Percentiles rank a stretch among this genome's conserved stretches.
Conservation (phyloP, 2,888 invertebrate genomes). For the Zaprionus bogoriensis region DNA sequence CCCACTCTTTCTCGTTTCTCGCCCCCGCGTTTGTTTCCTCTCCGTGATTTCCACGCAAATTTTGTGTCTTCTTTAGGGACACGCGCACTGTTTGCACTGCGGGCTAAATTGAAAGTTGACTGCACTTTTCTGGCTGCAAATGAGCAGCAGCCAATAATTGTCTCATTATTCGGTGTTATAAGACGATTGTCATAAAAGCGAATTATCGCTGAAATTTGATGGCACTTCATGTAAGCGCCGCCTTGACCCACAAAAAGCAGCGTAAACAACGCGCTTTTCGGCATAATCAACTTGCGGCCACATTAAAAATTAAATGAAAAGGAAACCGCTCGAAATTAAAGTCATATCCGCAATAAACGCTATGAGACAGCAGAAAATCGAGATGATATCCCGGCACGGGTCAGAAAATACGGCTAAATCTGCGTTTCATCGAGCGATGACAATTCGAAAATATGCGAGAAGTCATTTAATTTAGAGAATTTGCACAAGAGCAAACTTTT, state of each 20-base stretch:
- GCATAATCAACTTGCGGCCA: slow-evolving; percentile 64
- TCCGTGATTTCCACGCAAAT: slow-evolving; percentile 58
- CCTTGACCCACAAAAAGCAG: slow-evolving; percentile 22
- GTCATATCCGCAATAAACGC: slow-evolving; percentile 60
- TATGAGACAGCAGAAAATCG: slow-evolving; percentile 37
- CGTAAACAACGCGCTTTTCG: slow-evolving; percentile 55
- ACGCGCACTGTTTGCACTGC: slow-evolving; percentile 49
- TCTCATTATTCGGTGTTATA: slow-evolving; percentile 57
- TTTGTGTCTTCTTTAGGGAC: slow-evolving; percentile 68
- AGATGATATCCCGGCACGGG: no score
- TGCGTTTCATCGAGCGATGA: no score
- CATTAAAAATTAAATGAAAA: slow-evolving; percentile 55
- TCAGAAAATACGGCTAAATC: no score
- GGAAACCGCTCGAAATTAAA: slow-evolving; percentile 59
- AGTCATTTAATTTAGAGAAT: background rate
- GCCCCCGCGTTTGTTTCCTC: slow-evolving; percentile 3
- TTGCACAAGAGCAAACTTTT: background rate
- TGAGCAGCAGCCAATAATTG: slow-evolving; percentile 62
- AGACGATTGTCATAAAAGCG: slow-evolving; percentile 52
- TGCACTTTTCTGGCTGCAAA: slow-evolving; percentile 54
- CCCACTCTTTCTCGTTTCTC: slow-evolving; percentile 16
- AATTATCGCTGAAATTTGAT: slow-evolving; percentile 51
- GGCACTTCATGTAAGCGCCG: slow-evolving; percentile 17
- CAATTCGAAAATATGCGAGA: background rate
- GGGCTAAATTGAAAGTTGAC: slow-evolving; percentile 63